Conservation (phyloP, 2,888 invertebrate species). For the Pelosia muscerda region DNA sequence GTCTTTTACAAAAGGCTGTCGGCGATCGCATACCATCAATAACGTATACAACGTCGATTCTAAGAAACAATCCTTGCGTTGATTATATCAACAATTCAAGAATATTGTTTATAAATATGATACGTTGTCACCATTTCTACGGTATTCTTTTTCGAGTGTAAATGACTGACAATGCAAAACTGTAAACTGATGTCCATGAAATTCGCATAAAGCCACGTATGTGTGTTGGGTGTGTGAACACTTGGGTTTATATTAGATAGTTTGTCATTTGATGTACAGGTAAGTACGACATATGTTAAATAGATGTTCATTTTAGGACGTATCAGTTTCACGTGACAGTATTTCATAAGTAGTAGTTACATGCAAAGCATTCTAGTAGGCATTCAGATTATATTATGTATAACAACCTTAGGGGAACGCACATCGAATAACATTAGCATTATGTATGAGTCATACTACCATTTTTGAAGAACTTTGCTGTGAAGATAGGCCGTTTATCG, state of each 20-base stretch:
- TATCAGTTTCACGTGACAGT: slow-evolving; percentile 26
- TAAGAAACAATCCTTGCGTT: slow-evolving; percentile 57
- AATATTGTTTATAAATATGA: slow-evolving; percentile 72
- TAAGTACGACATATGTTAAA: slow-evolving; percentile 9
- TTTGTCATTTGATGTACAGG: slow-evolving; percentile 19
- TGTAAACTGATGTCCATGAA: slow-evolving; percentile 59
- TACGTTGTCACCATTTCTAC: slow-evolving; percentile 39
- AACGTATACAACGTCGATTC: slow-evolving; percentile 41
- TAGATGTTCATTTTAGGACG: slow-evolving; percentile 7
- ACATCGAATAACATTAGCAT: slow-evolving; percentile 7
- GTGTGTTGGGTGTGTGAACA: slow-evolving; percentile 25
- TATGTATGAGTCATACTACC: slow-evolving; percentile 25
- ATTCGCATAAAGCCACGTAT: slow-evolving; percentile 41
- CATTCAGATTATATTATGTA: neutral
- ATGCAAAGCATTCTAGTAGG: neutral
- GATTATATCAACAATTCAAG: slow-evolving; percentile 57
- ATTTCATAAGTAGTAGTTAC: slow-evolving; percentile 21
- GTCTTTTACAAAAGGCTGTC: slow-evolving; percentile 18
- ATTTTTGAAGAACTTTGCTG: neutral
- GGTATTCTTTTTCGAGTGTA: slow-evolving; percentile 39
- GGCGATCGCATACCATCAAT: slow-evolving; percentile 18
- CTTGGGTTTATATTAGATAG: slow-evolving; percentile 26
- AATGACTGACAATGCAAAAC: slow-evolving; percentile 56
- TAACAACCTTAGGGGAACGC: slow-evolving; percentile 16
- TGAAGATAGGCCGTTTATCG: neutral